Base-by-base conservation (phyloP, 2,797 vertebrate species). In the Spea hammondii region DNA sequence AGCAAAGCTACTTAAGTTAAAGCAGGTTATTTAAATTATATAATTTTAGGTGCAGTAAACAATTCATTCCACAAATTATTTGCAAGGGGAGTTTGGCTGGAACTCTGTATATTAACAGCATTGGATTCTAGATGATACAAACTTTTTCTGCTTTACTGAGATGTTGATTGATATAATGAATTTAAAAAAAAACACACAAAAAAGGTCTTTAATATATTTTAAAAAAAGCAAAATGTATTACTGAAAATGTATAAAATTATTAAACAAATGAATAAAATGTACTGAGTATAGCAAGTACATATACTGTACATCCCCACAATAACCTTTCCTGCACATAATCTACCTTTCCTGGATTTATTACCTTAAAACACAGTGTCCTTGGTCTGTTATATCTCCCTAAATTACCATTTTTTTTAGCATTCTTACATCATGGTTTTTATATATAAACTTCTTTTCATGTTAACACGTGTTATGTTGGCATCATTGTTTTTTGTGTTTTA, bases 1-100 rank as follows among this genome's bases (percentile, higher is more conserved):
- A 82, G 80, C 74, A n/a, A 77, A 50, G 11, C 75, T 74, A 55
- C 46, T 77, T 82, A 81, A 81, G 46, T 81, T 81, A 77, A 77
- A 82, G 54, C 50, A 5, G 79, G 67, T 73, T 77, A 73, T 69
- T 81, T 73, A 77, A 73, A 77, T 82, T 77, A 77, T 69, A 73
- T 54, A 67, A 4, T 54, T 77, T 62, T 47, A 69, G 12, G 55
- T 32, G 50, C 54, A 14, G 65, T 77, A 77, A 73, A 81, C 79
- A 72, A 66, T 50, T 74, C 51, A 12, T 13, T 72, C 14, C 69
- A 57, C 17, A 54, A 70, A 9, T 32, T 54, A 57, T 44, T 12
- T 51, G 47, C 74, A 71, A 70, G 50, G 67, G 10, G 59, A 32
- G 53, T 55, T 46, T 60, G 12, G 8, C 6, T 13, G 48, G 8